phyloP scores from a whole-genome alignment of 2,797 vertebrate genomes.

The Bucorvus abyssinicus region DNA sequence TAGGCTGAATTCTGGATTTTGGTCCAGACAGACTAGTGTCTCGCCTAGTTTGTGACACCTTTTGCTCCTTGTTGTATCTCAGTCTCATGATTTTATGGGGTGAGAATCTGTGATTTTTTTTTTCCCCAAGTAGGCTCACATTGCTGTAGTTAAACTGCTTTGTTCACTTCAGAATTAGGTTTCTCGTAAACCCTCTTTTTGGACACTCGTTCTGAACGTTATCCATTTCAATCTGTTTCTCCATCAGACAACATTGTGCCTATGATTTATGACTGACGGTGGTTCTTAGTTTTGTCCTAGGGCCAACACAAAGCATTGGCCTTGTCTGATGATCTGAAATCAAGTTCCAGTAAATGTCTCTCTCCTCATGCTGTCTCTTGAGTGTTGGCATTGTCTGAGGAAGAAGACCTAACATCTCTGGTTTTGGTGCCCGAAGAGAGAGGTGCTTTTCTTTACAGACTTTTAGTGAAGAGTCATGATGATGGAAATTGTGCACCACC shows the following conservation, averaged over 20 bases:
- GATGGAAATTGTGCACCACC: neutral
- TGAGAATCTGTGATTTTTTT: neutral
- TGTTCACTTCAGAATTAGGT: neutral
- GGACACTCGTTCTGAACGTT: neutral
- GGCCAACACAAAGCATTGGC: neutral
- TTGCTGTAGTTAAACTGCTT: neutral
- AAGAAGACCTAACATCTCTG: neutral
- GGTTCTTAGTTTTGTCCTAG: neutral
- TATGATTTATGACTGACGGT: neutral
- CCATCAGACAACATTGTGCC: neutral
- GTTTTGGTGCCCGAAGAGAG: neutral
- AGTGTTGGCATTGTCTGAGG: neutral
- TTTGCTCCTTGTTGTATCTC: neutral
- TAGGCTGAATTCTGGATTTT: neutral
- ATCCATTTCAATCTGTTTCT: neutral
- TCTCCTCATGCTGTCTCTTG: neutral
- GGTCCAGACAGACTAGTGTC: neutral
- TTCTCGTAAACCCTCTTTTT: neutral
- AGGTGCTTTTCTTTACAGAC: neutral
- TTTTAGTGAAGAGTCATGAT: neutral
- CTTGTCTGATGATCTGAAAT: neutral
- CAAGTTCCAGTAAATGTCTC: neutral
- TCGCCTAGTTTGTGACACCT: neutral
- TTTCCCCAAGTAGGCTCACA: neutral
- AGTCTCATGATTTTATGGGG: neutral